Base-by-base conservation (phyloP, 2,113 vertebrate species). In the Progne subis region DNA sequence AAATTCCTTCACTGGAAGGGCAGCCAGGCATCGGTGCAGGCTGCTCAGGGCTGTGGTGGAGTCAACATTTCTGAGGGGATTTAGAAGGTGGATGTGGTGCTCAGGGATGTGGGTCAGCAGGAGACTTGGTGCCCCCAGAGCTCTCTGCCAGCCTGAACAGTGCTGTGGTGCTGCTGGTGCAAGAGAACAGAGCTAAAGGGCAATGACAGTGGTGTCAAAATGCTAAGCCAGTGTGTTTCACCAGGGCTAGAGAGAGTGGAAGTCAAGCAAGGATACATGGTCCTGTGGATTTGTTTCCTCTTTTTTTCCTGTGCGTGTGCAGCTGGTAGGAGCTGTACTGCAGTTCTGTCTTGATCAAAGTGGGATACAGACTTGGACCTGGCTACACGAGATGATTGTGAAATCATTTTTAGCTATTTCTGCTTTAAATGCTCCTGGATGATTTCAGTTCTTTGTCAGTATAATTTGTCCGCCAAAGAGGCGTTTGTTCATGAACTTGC, bases 181-280 rank as follows among this genome's bases (percentile, higher is more conserved):
- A 25, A 6, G 46, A 24, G 29, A 31, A 2, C 23, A 39, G 24
- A 52, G 4, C 6, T 18, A 2, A 74, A 44, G 26, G 15, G 1
- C 29, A 5, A 0, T 2, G 8, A 2, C 0, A 49, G 15, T 2
- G 12, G 4, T 31, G 46, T 10, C 24, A 26, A 28, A 53, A 18
- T 25, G 53, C 28, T 13, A 4, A 25, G 11, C 15, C 9, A 50
- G 5, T 0, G 1, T 25, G 8, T 70, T 85, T 50, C 5, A 44
- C 16, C 14, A 18, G 19, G n/a, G 19, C 17, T 65, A 13, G 56
- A 26, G 0, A 20, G 31, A 18, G 17, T 8, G 14, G 31, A 44
- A 75, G 7, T 3, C 6, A 47, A 26, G 44, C 31, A n/a, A 32
- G 9, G 21, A n/a, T 20, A 6, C 11, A 15, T 4, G 3, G 34